Percentiles rank a stretch among this genome's conserved stretches.
Evolutionary conservation across 2,888 invertebrate species (phyloP).

Genomic region (Melieria omissa): DNA sequence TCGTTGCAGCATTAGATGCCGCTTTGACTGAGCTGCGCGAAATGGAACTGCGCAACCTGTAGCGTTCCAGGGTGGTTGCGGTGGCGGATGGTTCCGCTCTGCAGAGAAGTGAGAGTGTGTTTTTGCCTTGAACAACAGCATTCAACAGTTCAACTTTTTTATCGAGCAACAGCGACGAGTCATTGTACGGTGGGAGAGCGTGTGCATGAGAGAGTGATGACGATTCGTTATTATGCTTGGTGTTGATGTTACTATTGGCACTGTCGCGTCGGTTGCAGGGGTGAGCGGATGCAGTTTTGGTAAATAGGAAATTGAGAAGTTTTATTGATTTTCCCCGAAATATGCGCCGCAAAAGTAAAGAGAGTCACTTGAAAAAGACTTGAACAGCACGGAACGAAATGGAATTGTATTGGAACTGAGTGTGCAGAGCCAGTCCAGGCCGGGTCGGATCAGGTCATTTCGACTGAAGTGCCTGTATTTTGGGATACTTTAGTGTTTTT

Average conservation of each 20-base stretch:
- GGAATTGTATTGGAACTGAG: too few relatives aligned
- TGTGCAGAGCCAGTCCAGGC: neutral
- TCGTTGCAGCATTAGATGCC: neutral
- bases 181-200: slow-evolving; percentile 26
- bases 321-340: slow-evolving; percentile 52
- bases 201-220: slow-evolving; percentile 10
- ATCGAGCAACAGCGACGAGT: neutral
- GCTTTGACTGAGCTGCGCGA: neutral
- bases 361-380: neutral
- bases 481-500: neutral
- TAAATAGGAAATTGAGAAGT: slow-evolving; percentile 49
- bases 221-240: too few relatives aligned
- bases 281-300: slow-evolving; percentile 27
- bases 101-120: neutral
- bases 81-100: neutral
- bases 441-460: neutral
- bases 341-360: slow-evolving; percentile 1
- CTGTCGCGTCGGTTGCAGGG: neutral
- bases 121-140: slow-evolving; percentile 45
- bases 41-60: slow-evolving; percentile 6
- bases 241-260: too few relatives aligned
- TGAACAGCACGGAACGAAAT: too few relatives aligned
- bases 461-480: neutral
- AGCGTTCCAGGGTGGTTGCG: neutral
- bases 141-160: slow-evolving; percentile 60